These are phyloP conservation scores for Mizuhopecten yessoensis DNA, from an alignment of 1,140 invertebrate species.

Conservation along the genomic window DNA sequence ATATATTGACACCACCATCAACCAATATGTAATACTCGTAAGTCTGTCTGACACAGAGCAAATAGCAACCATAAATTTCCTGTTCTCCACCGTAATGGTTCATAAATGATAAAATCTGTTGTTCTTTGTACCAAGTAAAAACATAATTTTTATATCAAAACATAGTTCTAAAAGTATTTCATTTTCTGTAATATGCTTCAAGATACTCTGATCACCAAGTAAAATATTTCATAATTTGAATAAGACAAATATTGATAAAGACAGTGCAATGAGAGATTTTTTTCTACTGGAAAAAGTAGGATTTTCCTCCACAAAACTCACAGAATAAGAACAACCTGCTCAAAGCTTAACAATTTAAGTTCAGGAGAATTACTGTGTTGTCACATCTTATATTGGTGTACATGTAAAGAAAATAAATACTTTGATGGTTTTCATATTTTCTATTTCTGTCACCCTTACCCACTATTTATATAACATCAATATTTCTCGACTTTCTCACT, in stretches of 20 bases:
- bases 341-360: background rate
- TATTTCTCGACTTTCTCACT: background rate
- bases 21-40: too few relatives aligned
- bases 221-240: too few relatives aligned
- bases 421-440: background rate
- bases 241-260: too few relatives aligned
- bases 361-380: background rate
- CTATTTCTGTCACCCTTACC: background rate
- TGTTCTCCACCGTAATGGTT: too few relatives aligned
- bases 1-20: background rate
- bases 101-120: too few relatives aligned
- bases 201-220: too few relatives aligned
- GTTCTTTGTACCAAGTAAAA: too few relatives aligned
- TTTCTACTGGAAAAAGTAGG: background rate
- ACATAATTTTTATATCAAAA: too few relatives aligned
- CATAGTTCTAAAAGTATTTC: too few relatives aligned
- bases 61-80: too few relatives aligned
- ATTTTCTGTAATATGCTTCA: too few relatives aligned
- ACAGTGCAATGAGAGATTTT: background rate
- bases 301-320: background rate
- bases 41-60: too few relatives aligned
- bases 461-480: background rate
- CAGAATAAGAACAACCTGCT: background rate
- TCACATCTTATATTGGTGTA: background rate
- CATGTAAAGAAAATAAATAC: background rate